These are phyloP conservation scores for Pangasius macronema DNA, from an alignment of 2,797 vertebrate genomes.

Conservation along the genomic window DNA sequence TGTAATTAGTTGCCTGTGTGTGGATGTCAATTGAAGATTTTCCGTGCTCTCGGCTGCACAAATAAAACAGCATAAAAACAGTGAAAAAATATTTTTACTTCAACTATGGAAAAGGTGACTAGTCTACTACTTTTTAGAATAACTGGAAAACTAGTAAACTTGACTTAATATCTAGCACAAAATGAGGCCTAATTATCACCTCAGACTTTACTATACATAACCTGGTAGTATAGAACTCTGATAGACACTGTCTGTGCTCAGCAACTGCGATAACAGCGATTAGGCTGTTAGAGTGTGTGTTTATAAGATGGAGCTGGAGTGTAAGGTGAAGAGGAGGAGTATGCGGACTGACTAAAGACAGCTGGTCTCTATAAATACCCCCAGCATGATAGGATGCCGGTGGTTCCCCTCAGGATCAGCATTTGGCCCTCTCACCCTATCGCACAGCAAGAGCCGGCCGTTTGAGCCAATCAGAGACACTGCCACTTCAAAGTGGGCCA, in stretches of 20 bases:
- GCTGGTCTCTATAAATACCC: conserved; percentile 58
- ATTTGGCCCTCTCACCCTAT: not conserved
- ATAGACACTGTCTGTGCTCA: not conserved
- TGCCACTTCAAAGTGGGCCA: not conserved
- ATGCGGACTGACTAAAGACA: conserved; percentile 38
- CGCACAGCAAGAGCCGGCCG: not conserved
- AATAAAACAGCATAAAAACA: not conserved
- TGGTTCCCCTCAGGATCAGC: not conserved
- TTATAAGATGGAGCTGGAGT: conserved; percentile 5
- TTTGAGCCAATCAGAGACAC: not conserved
- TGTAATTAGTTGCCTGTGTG: not conserved
- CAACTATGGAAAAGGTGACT: not conserved
- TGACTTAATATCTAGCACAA: not conserved
- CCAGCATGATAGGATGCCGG: not conserved
- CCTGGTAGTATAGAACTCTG: not conserved
- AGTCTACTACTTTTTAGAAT: not conserved
- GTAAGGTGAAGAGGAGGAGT: not conserved
- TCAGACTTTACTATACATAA: not conserved
- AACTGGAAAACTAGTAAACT: not conserved
- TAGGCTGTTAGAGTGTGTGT: not conserved
- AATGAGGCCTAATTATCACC: not conserved
- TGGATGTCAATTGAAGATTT: not conserved
- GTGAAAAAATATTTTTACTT: not conserved
- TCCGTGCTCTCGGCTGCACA: not conserved
- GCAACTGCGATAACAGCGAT: conserved; percentile 1